Evolutionary conservation across 2,888 invertebrate species (phyloP).

Genomic region (Phalangium opilio): DNA sequence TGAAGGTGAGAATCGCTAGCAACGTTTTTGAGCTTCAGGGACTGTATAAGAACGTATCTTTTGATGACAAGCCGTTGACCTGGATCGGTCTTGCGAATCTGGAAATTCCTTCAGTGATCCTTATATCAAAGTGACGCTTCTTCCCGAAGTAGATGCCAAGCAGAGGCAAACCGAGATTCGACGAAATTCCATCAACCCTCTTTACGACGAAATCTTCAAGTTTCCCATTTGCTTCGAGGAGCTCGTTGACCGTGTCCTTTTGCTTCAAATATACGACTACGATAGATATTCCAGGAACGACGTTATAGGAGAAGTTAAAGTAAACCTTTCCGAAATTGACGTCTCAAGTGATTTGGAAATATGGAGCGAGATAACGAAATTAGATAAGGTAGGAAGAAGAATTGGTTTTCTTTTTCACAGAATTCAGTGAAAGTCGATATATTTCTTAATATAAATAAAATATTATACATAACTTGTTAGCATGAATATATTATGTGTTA

Average conservation of each 20-base stretch:
- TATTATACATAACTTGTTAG: no score
- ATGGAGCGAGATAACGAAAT: slow-evolving; percentile 72
- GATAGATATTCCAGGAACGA: slow-evolving; percentile 71
- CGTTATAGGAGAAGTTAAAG: slow-evolving; percentile 66
- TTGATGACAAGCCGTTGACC: slow-evolving; percentile 42
- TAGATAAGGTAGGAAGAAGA: slow-evolving; percentile 46
- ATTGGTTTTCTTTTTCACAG: no score
- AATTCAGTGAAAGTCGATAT: no score
- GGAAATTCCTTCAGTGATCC: slow-evolving; percentile 80
- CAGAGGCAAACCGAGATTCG: slow-evolving; percentile 72
- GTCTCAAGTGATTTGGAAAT: slow-evolving; percentile 60
- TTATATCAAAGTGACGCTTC: slow-evolving; percentile 59
- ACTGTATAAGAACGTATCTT: no score
- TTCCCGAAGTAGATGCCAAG: slow-evolving; percentile 69
- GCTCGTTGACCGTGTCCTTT: slow-evolving; percentile 55
- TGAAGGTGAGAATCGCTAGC: slow-evolving; percentile 56
- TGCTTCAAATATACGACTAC: slow-evolving; percentile 50
- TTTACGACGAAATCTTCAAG: slow-evolving; percentile 81
- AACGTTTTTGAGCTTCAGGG: no score
- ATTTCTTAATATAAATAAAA: no score
- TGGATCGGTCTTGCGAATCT: slow-evolving; percentile 52
- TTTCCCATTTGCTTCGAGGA: slow-evolving; percentile 82
- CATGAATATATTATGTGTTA: no score
- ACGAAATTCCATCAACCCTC: slow-evolving; percentile 66
- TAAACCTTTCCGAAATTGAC: slow-evolving; percentile 60